Evolutionary conservation across 2,113 vertebrate genomes (phyloP).

Genomic region (Leptodactylus fuscus): DNA sequence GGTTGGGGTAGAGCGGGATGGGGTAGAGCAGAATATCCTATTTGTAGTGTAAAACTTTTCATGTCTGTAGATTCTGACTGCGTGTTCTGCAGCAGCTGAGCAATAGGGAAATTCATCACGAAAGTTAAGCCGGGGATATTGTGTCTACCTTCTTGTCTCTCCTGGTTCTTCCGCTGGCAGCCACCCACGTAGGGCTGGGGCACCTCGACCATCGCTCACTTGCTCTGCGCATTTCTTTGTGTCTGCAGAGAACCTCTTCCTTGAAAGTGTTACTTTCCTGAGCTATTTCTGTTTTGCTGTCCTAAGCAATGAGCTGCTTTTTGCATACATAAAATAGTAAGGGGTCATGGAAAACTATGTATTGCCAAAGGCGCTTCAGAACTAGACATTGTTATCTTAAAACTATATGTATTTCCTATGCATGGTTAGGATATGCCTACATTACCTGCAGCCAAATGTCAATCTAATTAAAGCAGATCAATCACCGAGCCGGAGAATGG

Average conservation of each 20-base stretch:
- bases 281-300: slow-evolving; percentile 52
- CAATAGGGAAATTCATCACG: too few relatives aligned
- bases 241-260: slow-evolving; percentile 35
- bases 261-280: slow-evolving; percentile 45
- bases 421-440: slow-evolving; percentile 29
- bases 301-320: slow-evolving; percentile 40
- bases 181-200: slow-evolving; percentile 39
- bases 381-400: slow-evolving; percentile 39
- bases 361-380: slow-evolving; percentile 39
- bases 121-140: not conserved
- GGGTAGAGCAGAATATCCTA: too few relatives aligned
- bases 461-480: slow-evolving; percentile 30
- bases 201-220: slow-evolving; percentile 11
- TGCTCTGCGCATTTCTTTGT: slow-evolving; percentile 20
- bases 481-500: not conserved
- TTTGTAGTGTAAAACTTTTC: too few relatives aligned
- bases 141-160: slow-evolving; percentile 3
- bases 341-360: slow-evolving; percentile 37
- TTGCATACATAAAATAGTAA: slow-evolving; percentile 44
- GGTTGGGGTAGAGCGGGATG: too few relatives aligned
- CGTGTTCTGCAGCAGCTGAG: not conserved
- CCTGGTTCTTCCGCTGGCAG: not conserved
- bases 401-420: slow-evolving; percentile 12
- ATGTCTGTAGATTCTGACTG: too few relatives aligned
- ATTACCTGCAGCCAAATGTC: slow-evolving; percentile 26